phyloP scores from a whole-genome alignment of 2,797 vertebrate species.

The Lagorchestes hirsutus region DNA sequence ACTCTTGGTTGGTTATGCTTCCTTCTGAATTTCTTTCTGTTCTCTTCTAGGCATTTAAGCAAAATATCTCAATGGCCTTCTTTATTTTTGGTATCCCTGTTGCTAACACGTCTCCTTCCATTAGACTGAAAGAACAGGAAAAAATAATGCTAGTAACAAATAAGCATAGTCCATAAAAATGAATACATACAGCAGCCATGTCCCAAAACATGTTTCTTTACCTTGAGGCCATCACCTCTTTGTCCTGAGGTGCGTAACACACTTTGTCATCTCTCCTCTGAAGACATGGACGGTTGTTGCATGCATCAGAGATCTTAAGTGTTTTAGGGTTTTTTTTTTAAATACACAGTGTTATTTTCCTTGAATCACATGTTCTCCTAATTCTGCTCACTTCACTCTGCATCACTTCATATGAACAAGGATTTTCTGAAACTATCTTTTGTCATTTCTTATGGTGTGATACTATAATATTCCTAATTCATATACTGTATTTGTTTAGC shows the following conservation, averaged over 20 bases:
- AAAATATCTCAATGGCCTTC: not conserved
- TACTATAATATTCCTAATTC: not conserved
- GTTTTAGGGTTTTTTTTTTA: not conserved
- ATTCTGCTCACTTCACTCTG: not conserved
- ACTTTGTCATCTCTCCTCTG: not conserved
- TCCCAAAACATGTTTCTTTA: not conserved
- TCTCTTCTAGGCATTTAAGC: not conserved
- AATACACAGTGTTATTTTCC: not conserved
- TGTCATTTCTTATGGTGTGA: not conserved
- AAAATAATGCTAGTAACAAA: not conserved
- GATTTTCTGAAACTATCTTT: not conserved
- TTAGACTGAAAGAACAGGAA: not conserved
- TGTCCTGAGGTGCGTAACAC: not conserved
- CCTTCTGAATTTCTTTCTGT: not conserved
- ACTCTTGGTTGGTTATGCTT: not conserved
- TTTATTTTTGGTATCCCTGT: not conserved
- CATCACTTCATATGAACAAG: not conserved
- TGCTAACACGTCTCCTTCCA: not conserved
- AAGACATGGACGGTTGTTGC: not conserved
- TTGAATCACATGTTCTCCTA: not conserved
- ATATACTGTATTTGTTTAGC: not conserved
- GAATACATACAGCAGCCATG: not conserved
- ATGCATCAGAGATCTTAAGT: not conserved
- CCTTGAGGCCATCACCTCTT: not conserved
- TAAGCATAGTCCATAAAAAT: not conserved